Evolutionary conservation across 2,113 vertebrate species (phyloP).

Genomic region (Colaptes auratus): DNA sequence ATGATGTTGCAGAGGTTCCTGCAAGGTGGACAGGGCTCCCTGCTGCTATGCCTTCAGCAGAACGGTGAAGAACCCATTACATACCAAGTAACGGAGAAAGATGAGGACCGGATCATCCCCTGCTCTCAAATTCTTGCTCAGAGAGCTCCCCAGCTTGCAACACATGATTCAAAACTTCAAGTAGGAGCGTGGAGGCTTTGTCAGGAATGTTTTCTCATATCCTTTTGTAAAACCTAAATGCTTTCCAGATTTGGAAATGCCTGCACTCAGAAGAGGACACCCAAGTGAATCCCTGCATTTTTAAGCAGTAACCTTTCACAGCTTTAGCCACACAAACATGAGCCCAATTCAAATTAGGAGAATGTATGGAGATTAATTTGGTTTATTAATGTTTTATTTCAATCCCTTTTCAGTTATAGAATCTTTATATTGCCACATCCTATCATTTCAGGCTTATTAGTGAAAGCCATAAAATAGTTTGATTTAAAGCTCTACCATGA

Average conservation of each 20-base stretch:
- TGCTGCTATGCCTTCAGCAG: neutral
- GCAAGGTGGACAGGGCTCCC: neutral
- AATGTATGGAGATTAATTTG: neutral
- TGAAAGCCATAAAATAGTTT: neutral
- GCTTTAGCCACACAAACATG: neutral
- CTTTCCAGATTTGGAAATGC: neutral
- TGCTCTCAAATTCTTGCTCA: neutral
- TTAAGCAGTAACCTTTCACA: neutral
- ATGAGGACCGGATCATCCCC: neutral
- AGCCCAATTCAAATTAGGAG: neutral
- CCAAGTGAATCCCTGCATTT: neutral
- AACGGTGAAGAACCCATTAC: neutral
- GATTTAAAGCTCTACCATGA: neutral
- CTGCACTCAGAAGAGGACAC: neutral
- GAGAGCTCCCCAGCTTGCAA: neutral
- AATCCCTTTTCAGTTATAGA: neutral
- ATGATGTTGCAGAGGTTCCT: neutral
- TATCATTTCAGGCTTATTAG: neutral
- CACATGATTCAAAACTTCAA: neutral
- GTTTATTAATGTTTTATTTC: neutral
- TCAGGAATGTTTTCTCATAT: neutral
- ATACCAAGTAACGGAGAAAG: neutral
- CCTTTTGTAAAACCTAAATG: neutral
- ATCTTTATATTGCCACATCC: neutral
- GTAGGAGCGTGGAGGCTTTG: neutral